These are phyloP conservation scores for Smutsia gigantea DNA, from an alignment of 2,797 vertebrate genomes.

Conservation along the genomic window DNA sequence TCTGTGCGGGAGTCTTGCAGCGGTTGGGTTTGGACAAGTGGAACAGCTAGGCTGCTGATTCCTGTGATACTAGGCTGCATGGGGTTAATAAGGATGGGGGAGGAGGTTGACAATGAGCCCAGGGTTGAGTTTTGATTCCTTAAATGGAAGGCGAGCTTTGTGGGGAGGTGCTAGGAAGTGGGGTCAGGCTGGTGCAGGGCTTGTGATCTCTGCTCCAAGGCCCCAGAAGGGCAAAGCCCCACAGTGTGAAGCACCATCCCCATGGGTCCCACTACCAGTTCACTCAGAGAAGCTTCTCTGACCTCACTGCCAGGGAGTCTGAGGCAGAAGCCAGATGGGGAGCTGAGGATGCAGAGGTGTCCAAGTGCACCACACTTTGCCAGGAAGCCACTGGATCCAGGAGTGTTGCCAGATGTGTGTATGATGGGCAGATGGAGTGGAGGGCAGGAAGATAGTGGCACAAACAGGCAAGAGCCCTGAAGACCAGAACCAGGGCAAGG, in stretches of 20 bases:
- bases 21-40: not conserved
- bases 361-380: not conserved
- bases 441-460: not conserved
- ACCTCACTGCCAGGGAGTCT: not conserved
- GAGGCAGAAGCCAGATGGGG: not conserved
- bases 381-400: not conserved
- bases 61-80: not conserved
- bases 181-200: not conserved
- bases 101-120: not conserved
- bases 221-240: not conserved
- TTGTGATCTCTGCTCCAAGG: not conserved
- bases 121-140: not conserved
- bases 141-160: constrained; percentile 21
- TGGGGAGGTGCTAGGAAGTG: not conserved
- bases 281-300: not conserved
- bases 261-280: not conserved
- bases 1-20: not conserved
- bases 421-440: not conserved
- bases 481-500: not conserved
- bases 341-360: not conserved
- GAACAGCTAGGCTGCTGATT: not conserved
- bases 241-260: not conserved
- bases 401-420: not conserved
- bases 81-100: not conserved
- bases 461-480: not conserved